A percentile compares a stretch with the other conserved stretches of the same genome.
These are phyloP conservation scores for Ispidina picta DNA, from an alignment of 2,797 vertebrate species.

Conservation along the genomic window DNA sequence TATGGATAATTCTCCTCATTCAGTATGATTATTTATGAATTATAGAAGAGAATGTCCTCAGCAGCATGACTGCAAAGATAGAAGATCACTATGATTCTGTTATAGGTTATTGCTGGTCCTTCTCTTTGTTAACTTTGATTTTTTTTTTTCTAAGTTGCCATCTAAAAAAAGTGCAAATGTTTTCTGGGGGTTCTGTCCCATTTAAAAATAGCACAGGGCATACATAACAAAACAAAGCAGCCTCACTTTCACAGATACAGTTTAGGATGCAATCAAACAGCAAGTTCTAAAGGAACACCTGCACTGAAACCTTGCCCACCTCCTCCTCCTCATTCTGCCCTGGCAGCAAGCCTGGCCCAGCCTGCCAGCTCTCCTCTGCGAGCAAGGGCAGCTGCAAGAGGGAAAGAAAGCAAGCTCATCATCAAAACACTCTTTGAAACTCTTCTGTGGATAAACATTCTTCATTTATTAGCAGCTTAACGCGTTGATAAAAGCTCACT, in stretches of 20 bases:
- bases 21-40: background rate
- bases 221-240: slow-evolving; percentile 32
- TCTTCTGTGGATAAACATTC: slow-evolving; percentile 65
- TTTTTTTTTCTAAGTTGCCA: slow-evolving; percentile 23
- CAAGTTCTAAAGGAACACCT: slow-evolving; percentile 57
- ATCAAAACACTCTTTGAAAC: slow-evolving; percentile 72
- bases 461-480: slow-evolving; percentile 70
- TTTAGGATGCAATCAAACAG: slow-evolving; percentile 50
- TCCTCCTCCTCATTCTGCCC: background rate
- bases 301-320: slow-evolving; percentile 50
- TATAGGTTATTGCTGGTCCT: slow-evolving; percentile 5
- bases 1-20: background rate
- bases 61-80: background rate
- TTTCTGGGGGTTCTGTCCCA: background rate
- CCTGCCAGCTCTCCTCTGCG: slow-evolving; percentile 17
- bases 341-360: slow-evolving; percentile 47
- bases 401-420: slow-evolving; percentile 61
- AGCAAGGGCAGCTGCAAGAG: slow-evolving; percentile 62
- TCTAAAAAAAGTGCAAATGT: background rate
- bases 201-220: slow-evolving; percentile 53
- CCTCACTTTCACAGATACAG: slow-evolving; percentile 35
- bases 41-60: background rate
- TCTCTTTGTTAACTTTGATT: slow-evolving; percentile 2
- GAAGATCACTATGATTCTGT: background rate
- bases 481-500: slow-evolving; percentile 71